Percentiles rank a stretch among this genome's conserved stretches.
phyloP scores from a whole-genome alignment of 2,797 vertebrate genomes.

The Tadarida brasiliensis region DNA sequence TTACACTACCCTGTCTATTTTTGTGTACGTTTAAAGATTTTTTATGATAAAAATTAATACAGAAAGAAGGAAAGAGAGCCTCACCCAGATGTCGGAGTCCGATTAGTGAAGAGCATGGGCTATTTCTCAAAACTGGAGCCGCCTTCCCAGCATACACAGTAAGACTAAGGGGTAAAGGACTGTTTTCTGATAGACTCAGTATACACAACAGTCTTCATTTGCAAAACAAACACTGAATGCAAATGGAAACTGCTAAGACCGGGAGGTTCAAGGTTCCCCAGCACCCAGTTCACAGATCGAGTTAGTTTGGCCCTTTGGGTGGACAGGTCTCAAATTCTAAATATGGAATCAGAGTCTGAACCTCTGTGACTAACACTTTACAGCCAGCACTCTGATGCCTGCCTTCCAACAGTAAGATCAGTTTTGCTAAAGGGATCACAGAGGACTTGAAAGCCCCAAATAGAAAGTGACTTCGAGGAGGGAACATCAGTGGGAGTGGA shows the following conservation, averaged over 20 bases:
- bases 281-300: background rate
- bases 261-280: background rate
- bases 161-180: background rate
- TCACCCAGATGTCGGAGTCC: background rate
- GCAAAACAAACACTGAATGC: background rate
- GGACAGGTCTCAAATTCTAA: slow-evolving; percentile 13
- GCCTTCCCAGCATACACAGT: background rate
- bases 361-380: background rate
- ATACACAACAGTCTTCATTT: background rate
- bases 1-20: background rate
- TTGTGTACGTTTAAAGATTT: background rate
- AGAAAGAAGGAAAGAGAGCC: slow-evolving; percentile 11
- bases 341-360: background rate
- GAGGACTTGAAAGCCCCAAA: slow-evolving; percentile 1
- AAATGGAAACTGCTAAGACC: background rate
- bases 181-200: background rate
- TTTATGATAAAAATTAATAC: slow-evolving; percentile 23
- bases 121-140: slow-evolving; percentile 29
- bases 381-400: background rate
- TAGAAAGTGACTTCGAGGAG: background rate
- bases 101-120: background rate
- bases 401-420: background rate
- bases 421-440: background rate
- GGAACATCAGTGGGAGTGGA: background rate
- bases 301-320: background rate